phyloP scores from a whole-genome alignment of 2,888 invertebrate genomes.

The Euclidia mi region DNA sequence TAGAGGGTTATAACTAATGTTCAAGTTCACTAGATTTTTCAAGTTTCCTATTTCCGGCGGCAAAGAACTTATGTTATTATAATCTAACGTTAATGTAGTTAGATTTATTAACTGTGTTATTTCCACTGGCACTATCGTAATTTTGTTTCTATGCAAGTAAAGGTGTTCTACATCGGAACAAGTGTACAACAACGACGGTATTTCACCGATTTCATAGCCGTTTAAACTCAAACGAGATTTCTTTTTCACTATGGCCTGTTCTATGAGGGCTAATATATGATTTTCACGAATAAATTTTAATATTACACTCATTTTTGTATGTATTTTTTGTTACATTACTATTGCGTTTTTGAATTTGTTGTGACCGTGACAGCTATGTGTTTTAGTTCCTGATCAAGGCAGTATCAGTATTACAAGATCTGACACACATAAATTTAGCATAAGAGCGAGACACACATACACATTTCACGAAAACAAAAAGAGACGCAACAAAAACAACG shows the following conservation, averaged over 20 bases:
- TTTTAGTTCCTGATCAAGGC: constrained; percentile 1
- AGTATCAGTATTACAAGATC: not conserved
- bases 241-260: constrained; percentile 90
- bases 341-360: constrained; percentile 82
- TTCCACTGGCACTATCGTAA: constrained; percentile 83
- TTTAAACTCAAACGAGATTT: constrained; percentile 91
- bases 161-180: constrained; percentile 90
- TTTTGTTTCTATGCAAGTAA: constrained; percentile 91
- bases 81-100: constrained; percentile 91
- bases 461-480: not conserved
- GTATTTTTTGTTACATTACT: constrained; percentile 67
- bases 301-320: constrained; percentile 90
- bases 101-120: constrained; percentile 89
- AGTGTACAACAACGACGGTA: constrained; percentile 89
- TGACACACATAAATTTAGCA: constrained; percentile 5
- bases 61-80: constrained; percentile 90
- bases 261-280: constrained; percentile 92
- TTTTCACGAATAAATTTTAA: constrained; percentile 92
- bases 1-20: constrained; percentile 92
- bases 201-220: constrained; percentile 91
- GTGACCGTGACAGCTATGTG: constrained; percentile 49
- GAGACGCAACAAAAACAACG: constrained; percentile 26
- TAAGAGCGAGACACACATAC: constrained; percentile 15
- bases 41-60: constrained; percentile 91
- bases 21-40: constrained; percentile 90